These are phyloP conservation scores for Diabrotica balteata DNA, from an alignment of 2,888 invertebrate genomes.

Conservation along the genomic window DNA sequence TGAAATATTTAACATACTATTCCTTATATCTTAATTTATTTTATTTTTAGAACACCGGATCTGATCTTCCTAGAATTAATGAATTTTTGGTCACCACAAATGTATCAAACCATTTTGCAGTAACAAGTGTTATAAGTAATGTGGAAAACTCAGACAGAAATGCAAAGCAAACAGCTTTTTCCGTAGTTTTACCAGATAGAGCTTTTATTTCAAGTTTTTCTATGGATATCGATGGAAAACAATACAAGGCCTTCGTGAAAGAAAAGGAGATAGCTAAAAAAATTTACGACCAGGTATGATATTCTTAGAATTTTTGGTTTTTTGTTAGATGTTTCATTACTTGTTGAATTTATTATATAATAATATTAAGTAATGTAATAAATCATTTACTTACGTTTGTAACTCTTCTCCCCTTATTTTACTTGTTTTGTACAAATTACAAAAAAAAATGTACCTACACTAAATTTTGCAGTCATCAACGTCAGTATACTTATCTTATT, in stretches of 20 bases:
- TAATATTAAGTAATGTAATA: too few relatives aligned
- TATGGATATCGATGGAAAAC: slow-evolving; percentile 66
- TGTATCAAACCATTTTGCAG: slow-evolving; percentile 68
- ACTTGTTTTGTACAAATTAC: too few relatives aligned
- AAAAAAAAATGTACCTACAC: too few relatives aligned
- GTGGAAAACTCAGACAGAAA: slow-evolving; percentile 65
- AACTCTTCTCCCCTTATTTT: too few relatives aligned
- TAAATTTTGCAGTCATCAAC: too few relatives aligned
- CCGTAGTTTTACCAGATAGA: slow-evolving; percentile 68
- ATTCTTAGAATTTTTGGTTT: too few relatives aligned
- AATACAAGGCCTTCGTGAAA: slow-evolving; percentile 66
- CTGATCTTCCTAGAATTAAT: slow-evolving; percentile 15
- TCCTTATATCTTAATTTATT: too few relatives aligned
- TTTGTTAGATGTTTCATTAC: too few relatives aligned
- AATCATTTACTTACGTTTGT: too few relatives aligned
- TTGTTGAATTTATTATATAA: too few relatives aligned
- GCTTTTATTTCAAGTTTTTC: slow-evolving; percentile 58
- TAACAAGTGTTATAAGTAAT: slow-evolving; percentile 66
- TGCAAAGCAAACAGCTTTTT: slow-evolving; percentile 67
- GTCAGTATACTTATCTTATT: too few relatives aligned
- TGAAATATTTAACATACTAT: too few relatives aligned
- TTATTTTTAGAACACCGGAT: slow-evolving; percentile 7
- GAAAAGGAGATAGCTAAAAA: slow-evolving; percentile 66
- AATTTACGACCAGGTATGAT: slow-evolving; percentile 60
- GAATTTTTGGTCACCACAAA: slow-evolving; percentile 52